Evolutionary conservation across 2,797 vertebrate species (phyloP).

Genomic region (Periparus ater): DNA sequence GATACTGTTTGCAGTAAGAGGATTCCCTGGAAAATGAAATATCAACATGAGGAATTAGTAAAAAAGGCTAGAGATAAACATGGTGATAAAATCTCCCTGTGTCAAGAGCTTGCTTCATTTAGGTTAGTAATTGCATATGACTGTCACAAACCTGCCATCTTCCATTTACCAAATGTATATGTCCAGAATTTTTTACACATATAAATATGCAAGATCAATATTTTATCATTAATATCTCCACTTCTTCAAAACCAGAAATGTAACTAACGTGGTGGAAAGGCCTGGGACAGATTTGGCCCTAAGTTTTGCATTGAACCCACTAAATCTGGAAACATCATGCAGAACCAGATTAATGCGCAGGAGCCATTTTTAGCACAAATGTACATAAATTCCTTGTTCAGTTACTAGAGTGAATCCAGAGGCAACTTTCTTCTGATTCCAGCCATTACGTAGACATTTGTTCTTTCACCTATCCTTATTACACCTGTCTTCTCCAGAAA

Average conservation of each 20-base stretch:
- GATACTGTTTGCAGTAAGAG: not conserved
- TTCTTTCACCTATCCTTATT: not conserved
- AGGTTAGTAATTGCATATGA: not conserved
- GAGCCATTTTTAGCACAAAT: not conserved
- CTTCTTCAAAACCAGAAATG: not conserved
- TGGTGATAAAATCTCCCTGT: not conserved
- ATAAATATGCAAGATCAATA: not conserved
- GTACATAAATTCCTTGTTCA: not conserved
- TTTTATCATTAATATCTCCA: not conserved
- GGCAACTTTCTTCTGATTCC: not conserved
- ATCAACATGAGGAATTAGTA: not conserved
- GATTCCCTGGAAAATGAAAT: not conserved
- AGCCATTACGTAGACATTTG: not conserved
- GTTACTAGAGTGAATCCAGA: not conserved
- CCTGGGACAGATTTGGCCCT: not conserved
- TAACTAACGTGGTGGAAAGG: not conserved
- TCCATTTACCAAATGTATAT: not conserved
- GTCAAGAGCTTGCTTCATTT: not conserved
- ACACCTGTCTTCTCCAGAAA: not conserved
- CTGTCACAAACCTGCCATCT: accelerated
- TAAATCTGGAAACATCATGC: not conserved
- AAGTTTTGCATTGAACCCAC: not conserved
- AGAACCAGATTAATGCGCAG: not conserved
- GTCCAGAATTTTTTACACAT: not conserved
- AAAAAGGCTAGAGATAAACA: not conserved